These are phyloP conservation scores for Clusia tigrina DNA, from an alignment of 2,888 invertebrate species.

Conservation along the genomic window DNA sequence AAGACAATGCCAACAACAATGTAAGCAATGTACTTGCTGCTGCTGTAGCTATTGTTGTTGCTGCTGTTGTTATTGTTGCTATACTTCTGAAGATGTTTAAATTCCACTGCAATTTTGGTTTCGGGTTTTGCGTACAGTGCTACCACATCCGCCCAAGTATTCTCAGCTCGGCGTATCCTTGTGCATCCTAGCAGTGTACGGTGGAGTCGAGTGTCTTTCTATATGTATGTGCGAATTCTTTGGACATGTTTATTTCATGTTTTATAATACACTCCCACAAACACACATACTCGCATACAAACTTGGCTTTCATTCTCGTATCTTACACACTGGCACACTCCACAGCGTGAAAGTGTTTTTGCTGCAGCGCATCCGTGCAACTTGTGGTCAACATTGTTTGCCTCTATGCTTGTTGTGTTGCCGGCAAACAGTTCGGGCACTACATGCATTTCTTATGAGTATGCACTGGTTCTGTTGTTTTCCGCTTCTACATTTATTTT, in stretches of 20 bases:
- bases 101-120: neutral
- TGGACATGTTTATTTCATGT: constrained; percentile 11
- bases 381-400: neutral
- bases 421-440: neutral
- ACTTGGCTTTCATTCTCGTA: neutral
- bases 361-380: neutral
- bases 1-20: neutral
- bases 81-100: neutral
- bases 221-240: neutral
- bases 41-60: neutral
- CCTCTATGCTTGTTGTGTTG: neutral
- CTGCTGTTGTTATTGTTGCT: neutral
- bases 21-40: neutral
- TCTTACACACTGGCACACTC: neutral
- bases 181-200: neutral
- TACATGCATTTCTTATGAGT: neutral
- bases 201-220: too few relatives aligned
- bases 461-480: neutral
- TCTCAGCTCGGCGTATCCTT: neutral
- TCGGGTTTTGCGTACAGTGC: neutral
- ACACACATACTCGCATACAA: neutral
- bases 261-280: constrained; percentile 10
- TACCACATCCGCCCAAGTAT: neutral
- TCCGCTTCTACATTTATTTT: neutral
- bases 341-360: neutral